Evolutionary conservation across 2,888 invertebrate species (phyloP).

Genomic region (Papilio gigon): DNA sequence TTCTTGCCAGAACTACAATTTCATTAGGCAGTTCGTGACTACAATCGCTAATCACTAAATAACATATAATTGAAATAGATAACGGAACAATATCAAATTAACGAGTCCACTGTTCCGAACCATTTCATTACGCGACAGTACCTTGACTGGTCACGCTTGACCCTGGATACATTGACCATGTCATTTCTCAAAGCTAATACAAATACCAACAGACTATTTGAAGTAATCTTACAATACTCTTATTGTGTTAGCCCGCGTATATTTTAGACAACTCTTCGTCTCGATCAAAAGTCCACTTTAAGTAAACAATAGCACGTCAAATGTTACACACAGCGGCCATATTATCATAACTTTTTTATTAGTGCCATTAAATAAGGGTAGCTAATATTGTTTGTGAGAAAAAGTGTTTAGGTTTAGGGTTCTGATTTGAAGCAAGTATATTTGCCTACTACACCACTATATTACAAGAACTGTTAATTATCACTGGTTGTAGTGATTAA

Average conservation of each 20-base stretch:
- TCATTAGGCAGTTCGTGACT: constrained; percentile 69
- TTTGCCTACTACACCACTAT: no score
- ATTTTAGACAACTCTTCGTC: no score
- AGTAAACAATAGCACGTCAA: no score
- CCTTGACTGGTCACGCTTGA: constrained; percentile 66
- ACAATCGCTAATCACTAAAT: constrained; percentile 65
- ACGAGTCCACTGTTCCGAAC: constrained; percentile 48
- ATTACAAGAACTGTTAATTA: no score
- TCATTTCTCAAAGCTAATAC: constrained; percentile 42
- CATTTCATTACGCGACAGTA: constrained; percentile 60
- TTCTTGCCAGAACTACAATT: constrained; percentile 59
- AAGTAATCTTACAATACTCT: not conserved
- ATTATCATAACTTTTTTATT: no score
- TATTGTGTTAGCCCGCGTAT: not conserved
- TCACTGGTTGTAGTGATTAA: no score
- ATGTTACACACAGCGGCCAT: no score
- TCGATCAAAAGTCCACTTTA: no score
- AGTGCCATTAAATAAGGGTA: no score
- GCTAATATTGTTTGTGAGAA: no score
- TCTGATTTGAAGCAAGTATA: no score
- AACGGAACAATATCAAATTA: constrained; percentile 67
- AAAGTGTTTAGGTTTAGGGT: no score
- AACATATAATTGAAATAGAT: constrained; percentile 76
- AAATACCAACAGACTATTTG: constrained; percentile 6
- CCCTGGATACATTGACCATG: constrained; percentile 45